Evolutionary conservation across 2,797 vertebrate species (phyloP).

Genomic region (Lophotriccus pileatus): DNA sequence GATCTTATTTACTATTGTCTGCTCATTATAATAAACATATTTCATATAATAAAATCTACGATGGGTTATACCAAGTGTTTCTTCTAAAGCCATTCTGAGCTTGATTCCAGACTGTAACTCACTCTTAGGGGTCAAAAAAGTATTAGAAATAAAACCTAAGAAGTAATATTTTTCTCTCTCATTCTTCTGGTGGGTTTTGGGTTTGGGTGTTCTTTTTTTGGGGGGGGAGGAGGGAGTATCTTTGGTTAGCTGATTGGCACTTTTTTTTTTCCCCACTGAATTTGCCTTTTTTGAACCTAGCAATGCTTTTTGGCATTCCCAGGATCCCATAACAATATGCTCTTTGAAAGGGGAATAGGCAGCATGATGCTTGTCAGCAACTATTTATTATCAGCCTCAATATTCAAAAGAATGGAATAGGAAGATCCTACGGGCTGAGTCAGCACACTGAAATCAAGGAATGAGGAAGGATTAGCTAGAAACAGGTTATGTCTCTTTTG

Average conservation of each 20-base stretch:
- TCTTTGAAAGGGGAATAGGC: background rate
- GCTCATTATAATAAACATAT: background rate
- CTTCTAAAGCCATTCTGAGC: background rate
- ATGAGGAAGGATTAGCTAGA: background rate
- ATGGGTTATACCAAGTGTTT: background rate
- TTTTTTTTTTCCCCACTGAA: background rate
- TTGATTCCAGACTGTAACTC: background rate
- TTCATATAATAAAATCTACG: background rate
- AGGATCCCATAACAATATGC: background rate
- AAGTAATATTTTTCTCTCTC: background rate
- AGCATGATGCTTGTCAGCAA: background rate
- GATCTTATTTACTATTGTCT: background rate
- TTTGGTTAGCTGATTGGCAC: rapidly evolving
- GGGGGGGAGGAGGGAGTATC: rapidly evolving
- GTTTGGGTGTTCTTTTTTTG: rapidly evolving
- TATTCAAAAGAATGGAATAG: background rate
- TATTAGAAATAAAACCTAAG: background rate
- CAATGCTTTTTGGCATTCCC: background rate
- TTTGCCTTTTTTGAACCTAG: background rate
- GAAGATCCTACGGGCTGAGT: background rate
- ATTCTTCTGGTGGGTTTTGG: background rate
- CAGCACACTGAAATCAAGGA: background rate
- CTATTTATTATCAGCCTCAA: background rate
- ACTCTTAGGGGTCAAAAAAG: background rate
- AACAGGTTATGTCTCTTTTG: background rate